phyloP scores from a whole-genome alignment of 2,888 invertebrate species.

The Athripsodes cinereus region DNA sequence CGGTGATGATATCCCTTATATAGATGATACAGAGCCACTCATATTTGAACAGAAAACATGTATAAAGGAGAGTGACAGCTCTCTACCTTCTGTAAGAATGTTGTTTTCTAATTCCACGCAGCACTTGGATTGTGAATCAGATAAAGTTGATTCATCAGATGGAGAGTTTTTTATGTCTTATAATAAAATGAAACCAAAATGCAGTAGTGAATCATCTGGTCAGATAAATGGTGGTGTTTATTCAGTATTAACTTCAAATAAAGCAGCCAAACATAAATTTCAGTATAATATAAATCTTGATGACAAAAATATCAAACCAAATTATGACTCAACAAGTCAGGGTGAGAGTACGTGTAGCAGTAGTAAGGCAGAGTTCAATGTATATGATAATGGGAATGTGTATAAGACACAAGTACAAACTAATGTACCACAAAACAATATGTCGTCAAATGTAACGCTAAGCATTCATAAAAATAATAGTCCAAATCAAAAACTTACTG shows the following conservation, averaged over 20 bases:
- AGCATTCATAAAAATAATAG: background rate
- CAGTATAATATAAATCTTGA: background rate
- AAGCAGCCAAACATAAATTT: background rate
- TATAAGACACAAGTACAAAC: background rate
- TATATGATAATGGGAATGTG: background rate
- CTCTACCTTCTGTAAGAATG: slow-evolving; percentile 42
- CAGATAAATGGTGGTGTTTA: background rate
- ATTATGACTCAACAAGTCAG: background rate
- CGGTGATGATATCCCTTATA: slow-evolving; percentile 40
- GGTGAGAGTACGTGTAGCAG: background rate
- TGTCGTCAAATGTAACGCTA: background rate
- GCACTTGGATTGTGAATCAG: background rate
- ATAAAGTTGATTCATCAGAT: too few relatives aligned
- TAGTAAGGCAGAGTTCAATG: background rate
- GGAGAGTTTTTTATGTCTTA: too few relatives aligned
- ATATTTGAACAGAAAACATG: slow-evolving; percentile 39
- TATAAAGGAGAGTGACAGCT: slow-evolving; percentile 33
- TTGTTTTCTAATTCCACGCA: slow-evolving; percentile 36
- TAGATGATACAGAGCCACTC: slow-evolving; percentile 46
- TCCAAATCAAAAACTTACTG: background rate
- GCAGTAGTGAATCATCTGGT: too few relatives aligned
- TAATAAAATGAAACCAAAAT: too few relatives aligned
- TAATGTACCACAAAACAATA: background rate
- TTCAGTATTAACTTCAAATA: background rate
- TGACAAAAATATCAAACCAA: background rate